Evolutionary conservation across 2,888 invertebrate species (phyloP).

Genomic region (Amblyjoppa fuscipennis): DNA sequence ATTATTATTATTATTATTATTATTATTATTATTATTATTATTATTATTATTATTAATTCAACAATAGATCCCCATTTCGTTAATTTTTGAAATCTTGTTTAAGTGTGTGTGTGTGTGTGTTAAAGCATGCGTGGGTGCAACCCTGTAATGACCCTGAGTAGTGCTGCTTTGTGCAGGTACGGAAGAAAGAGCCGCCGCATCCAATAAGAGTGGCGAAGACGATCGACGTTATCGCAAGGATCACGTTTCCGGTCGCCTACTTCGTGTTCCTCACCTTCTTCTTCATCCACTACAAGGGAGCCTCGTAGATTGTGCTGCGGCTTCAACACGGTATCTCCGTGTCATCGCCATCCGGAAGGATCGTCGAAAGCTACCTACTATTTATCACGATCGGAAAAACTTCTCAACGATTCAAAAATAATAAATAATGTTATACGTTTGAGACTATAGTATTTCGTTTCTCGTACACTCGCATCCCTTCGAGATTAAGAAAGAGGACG

Average conservation of each 20-base stretch:
- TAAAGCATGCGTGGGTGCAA: conserved; percentile 70
- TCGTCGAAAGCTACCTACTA: not conserved
- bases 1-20: too few species aligned
- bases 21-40: too few species aligned
- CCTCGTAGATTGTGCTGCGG: conserved; percentile 86
- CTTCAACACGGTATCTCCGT: conserved; percentile 13
- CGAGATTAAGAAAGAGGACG: conserved; percentile 22
- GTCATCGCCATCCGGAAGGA: conserved; percentile 18
- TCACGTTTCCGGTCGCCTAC: conserved; percentile 97
- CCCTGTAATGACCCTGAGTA: conserved; percentile 83
- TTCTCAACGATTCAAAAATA: conserved; percentile 17
- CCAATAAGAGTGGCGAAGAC: conserved; percentile 97
- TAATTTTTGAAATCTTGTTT: conserved; percentile 33
- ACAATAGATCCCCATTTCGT: conserved; percentile 13
- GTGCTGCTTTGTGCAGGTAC: conserved; percentile 94
- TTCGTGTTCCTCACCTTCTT: conserved; percentile 97
- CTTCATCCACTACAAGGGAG: conserved; percentile 97
- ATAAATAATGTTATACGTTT: conserved; percentile 41
- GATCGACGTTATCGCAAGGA: conserved; percentile 97
- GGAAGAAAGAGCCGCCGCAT: conserved; percentile 96
- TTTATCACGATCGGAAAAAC: not conserved
- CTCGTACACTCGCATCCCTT: conserved; percentile 53
- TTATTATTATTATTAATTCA: not conserved
- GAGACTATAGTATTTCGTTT: conserved; percentile 38
- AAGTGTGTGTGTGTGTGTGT: conserved; percentile 62